Base-by-base conservation (phyloP, 2,113 vertebrate species). In the Merops nubicus region DNA sequence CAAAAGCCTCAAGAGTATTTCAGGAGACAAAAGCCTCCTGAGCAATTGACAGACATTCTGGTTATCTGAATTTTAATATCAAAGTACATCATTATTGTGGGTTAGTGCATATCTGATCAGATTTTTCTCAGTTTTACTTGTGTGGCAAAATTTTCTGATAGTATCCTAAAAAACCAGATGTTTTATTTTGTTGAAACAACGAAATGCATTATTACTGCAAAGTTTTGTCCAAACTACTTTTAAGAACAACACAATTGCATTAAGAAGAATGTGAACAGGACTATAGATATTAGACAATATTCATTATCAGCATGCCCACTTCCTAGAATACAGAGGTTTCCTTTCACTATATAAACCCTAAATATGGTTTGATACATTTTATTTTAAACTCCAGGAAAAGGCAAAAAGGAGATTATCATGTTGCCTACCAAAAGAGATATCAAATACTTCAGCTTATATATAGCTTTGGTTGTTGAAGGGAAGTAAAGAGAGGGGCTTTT, bases 21-120 rank as follows among this genome's bases (percentile, higher is more conserved):
- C 80, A 82, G 45, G 72, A 96, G 78, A 87, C 72, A 94, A 86
- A 88, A 88, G 51, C 16, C 91, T 95, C 60, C 68, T 53, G 73
- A 96, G 38, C 69, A 92, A 68, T 31, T 53, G 73, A 77, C 62
- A 88, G 75, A 78, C 40, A 68, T 78, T 21, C 56, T 63, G 31
- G 23, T 81, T 92, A 89, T 51, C 40, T 54, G 33, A 18, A 51
- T 84, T 95, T 84, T 60, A 72, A 56, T 60, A 82, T 12, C 40
- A 68, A 94, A 92, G 92, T 70, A 53, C 4, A 50, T 10, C 11
- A 56, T 38, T 86, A 64, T 11, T 86, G 11, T 48, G 31, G 65
- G 81, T 60, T 54, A 88, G 11, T 53, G 40, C 45, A 42, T 47
- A 67, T 45, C 50, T 89, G n/a, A 81, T 45, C 50, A 86, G n/a